phyloP scores from a whole-genome alignment of 2,888 invertebrate species.

The Melinopterus prodromus region DNA sequence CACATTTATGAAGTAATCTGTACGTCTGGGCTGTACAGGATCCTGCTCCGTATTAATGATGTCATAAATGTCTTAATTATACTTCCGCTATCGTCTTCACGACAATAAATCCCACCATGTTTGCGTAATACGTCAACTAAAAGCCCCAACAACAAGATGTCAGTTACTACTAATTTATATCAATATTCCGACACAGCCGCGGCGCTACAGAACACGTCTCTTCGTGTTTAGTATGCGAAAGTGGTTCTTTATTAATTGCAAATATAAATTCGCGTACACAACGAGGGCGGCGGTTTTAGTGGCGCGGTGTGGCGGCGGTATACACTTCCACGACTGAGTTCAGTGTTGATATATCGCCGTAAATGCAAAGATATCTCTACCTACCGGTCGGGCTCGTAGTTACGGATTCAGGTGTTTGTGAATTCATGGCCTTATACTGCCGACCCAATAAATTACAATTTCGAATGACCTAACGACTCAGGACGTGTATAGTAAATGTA shows the following conservation, averaged over 20 bases:
- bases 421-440: neutral
- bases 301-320: neutral
- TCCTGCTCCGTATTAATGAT: too few species aligned
- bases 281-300: neutral
- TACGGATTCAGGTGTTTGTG: conserved; percentile 4
- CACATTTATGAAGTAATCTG: too few species aligned
- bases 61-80: too few species aligned
- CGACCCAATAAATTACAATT: conserved; percentile 4
- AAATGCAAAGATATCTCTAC: conserved; percentile 4
- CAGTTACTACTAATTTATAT: neutral
- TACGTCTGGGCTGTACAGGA: too few species aligned
- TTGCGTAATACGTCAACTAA: too few species aligned
- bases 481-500: neutral
- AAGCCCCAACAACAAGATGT: too few species aligned
- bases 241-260: conserved; percentile 4
- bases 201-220: neutral
- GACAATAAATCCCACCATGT: too few species aligned
- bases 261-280: neutral
- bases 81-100: too few species aligned
- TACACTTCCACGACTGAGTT: neutral
- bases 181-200: neutral
- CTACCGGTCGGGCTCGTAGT: neutral
- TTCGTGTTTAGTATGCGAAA: neutral
- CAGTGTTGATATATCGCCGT: neutral
- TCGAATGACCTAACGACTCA: neutral